Evolutionary conservation across 2,888 invertebrate genomes (phyloP).

Genomic region (Stenotaenia linearis): DNA sequence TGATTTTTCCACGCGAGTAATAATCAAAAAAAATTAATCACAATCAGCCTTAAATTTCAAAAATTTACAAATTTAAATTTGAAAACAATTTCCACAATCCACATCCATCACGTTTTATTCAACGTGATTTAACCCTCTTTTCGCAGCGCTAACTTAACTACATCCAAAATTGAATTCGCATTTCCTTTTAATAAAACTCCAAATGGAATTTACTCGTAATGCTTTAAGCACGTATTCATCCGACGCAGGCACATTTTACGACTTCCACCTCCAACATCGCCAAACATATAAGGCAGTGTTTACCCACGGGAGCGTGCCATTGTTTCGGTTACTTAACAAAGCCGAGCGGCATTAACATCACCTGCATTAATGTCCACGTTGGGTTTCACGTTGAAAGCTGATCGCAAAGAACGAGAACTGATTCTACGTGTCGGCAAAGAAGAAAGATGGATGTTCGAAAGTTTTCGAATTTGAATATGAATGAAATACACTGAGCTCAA

Average conservation of each 20-base stretch:
- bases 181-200: not conserved
- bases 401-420: too few relatives aligned
- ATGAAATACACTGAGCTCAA: too few relatives aligned
- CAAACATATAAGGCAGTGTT: too few relatives aligned
- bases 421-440: too few relatives aligned
- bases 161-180: too few relatives aligned
- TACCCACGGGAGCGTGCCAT: not conserved
- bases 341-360: not conserved
- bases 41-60: not conserved
- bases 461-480: too few relatives aligned
- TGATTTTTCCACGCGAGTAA: not conserved
- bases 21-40: not conserved
- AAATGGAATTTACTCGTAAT: not conserved
- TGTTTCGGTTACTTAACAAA: not conserved
- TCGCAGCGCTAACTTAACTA: too few relatives aligned
- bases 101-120: not conserved
- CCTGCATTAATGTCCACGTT: too few relatives aligned
- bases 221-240: not conserved
- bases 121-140: not conserved
- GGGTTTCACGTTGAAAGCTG: too few relatives aligned
- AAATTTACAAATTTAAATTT: not conserved
- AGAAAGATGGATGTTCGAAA: too few relatives aligned
- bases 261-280: not conserved
- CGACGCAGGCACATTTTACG: not conserved
- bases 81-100: not conserved